Percentiles rank a stretch among this genome's conserved stretches.
phyloP scores from a whole-genome alignment of 2,113 vertebrate species.

The Syngnathoides biaculeatus region DNA sequence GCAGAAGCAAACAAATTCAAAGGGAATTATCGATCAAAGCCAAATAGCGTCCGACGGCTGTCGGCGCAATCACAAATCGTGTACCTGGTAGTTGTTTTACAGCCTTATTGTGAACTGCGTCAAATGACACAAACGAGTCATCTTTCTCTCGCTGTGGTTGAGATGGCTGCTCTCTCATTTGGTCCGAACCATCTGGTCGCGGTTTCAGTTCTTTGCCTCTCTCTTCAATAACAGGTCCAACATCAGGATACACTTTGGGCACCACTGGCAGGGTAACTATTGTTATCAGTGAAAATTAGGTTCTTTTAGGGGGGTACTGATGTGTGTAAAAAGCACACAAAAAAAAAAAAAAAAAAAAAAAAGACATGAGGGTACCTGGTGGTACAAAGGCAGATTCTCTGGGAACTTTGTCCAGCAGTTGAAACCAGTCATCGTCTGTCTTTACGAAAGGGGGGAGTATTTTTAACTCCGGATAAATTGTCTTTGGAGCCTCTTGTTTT shows the following conservation, averaged over 20 bases:
- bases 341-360: not conserved
- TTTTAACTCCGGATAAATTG: constrained; percentile 21
- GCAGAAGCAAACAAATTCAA: constrained; percentile 31
- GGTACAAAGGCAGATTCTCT: constrained; percentile 36
- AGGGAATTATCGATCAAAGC: not conserved
- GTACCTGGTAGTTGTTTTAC: constrained; percentile 46
- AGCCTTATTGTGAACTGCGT: constrained; percentile 14
- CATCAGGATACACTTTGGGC: constrained; percentile 17
- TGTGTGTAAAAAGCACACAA: not conserved
- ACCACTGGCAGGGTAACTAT: constrained; percentile 12
- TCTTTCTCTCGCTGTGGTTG: constrained; percentile 32
- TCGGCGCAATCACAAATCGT: not conserved
- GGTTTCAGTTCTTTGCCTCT: constrained; percentile 13
- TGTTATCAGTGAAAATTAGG: constrained; percentile 24
- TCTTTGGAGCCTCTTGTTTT: constrained; percentile 14
- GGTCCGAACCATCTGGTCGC: constrained; percentile 13
- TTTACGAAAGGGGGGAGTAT: constrained; percentile 21
- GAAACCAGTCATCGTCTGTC: constrained; percentile 61
- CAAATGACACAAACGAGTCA: constrained; percentile 50
- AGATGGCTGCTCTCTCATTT: constrained; percentile 24
- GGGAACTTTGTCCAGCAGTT: constrained; percentile 43
- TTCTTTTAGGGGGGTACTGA: not conserved
- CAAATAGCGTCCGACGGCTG: not conserved
- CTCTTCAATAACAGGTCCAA: constrained; percentile 24
- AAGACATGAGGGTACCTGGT: constrained; percentile 46